Conservation (phyloP, 2,797 vertebrate species). For the Gastrophryne carolinensis region DNA sequence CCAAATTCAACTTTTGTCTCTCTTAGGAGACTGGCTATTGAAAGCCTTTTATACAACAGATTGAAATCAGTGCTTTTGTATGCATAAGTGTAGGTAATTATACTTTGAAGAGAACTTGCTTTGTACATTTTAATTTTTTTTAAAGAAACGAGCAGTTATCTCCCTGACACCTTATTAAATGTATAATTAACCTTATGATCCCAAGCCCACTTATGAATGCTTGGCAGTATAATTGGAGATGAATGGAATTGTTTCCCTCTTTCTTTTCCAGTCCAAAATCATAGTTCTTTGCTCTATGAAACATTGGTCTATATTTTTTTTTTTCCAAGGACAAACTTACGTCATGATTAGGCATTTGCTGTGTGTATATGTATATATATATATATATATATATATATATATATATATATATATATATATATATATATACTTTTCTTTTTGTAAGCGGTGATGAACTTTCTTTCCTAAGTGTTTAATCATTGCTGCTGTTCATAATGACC, state of each 20-base stretch:
- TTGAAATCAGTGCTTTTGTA: constrained; percentile 85
- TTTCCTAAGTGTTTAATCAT: constrained; percentile 48
- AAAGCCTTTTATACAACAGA: constrained; percentile 83
- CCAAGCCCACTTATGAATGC: constrained; percentile 80
- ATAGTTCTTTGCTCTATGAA: constrained; percentile 67
- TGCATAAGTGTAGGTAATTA: constrained; percentile 89
- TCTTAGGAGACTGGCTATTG: constrained; percentile 68
- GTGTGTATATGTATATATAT: constrained; percentile 25
- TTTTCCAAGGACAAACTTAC: constrained; percentile 58
- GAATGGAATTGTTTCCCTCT: constrained; percentile 68
- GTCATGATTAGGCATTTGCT: constrained; percentile 18
- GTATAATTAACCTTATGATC: constrained; percentile 90
- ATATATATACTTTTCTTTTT: no score
- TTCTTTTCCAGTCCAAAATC: constrained; percentile 74
- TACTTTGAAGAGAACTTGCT: constrained; percentile 83
- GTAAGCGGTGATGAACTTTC: constrained; percentile 54
- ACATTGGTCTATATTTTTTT: constrained; percentile 68
- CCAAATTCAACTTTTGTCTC: constrained; percentile 70
- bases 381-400: no score
- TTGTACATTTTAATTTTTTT: constrained; percentile 91
- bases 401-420: no score
- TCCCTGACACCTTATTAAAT: constrained; percentile 89
- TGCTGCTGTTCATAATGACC: neutral
- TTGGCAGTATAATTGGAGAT: constrained; percentile 82
- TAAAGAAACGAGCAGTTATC: constrained; percentile 90